These are phyloP conservation scores for Danio aesculapii DNA, from an alignment of 2,797 vertebrate species.

Conservation along the genomic window DNA sequence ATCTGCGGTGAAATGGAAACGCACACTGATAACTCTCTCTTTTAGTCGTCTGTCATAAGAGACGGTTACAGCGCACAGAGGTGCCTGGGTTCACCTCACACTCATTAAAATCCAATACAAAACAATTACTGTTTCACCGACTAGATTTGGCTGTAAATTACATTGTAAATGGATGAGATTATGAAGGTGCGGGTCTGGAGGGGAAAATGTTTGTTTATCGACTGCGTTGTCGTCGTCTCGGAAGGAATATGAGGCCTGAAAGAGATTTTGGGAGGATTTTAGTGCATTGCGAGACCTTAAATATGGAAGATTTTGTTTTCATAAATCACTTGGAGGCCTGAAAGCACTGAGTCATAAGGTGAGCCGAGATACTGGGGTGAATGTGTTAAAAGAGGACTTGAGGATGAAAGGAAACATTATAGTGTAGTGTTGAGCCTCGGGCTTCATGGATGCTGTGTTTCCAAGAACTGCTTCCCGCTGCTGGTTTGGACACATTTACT, in stretches of 20 bases:
- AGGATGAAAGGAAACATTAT: slow-evolving; percentile 53
- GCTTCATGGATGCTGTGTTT: slow-evolving; percentile 37
- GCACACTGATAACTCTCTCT: slow-evolving; percentile 38
- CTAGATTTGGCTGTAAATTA: slow-evolving; percentile 59
- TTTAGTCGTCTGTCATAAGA: slow-evolving; percentile 59
- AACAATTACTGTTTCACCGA: slow-evolving; percentile 62
- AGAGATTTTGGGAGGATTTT: slow-evolving; percentile 18
- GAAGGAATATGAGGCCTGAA: slow-evolving; percentile 21
- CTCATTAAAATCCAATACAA: slow-evolving; percentile 66
- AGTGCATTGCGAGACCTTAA: not conserved
- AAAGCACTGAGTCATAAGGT: slow-evolving; percentile 30
- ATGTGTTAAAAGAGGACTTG: slow-evolving; percentile 50
- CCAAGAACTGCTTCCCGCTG: slow-evolving; percentile 20
- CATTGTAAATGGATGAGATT: slow-evolving; percentile 61
- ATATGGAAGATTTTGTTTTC: slow-evolving; percentile 30
- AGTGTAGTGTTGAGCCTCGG: slow-evolving; percentile 40
- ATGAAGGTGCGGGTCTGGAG: slow-evolving; percentile 52
- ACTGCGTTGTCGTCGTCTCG: slow-evolving; percentile 19
- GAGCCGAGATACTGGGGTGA: slow-evolving; percentile 12
- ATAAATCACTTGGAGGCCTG: slow-evolving; percentile 17
- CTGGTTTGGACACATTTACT: slow-evolving; percentile 2
- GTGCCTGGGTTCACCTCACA: slow-evolving; percentile 53
- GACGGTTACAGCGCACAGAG: slow-evolving; percentile 45
- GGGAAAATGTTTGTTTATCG: slow-evolving; percentile 54
- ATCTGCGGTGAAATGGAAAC: slow-evolving; percentile 47